Evolutionary conservation across 2,888 invertebrate species (phyloP), one percentile per base, ranked within the genome.

Genomic region (Patella caerulea): DNA sequence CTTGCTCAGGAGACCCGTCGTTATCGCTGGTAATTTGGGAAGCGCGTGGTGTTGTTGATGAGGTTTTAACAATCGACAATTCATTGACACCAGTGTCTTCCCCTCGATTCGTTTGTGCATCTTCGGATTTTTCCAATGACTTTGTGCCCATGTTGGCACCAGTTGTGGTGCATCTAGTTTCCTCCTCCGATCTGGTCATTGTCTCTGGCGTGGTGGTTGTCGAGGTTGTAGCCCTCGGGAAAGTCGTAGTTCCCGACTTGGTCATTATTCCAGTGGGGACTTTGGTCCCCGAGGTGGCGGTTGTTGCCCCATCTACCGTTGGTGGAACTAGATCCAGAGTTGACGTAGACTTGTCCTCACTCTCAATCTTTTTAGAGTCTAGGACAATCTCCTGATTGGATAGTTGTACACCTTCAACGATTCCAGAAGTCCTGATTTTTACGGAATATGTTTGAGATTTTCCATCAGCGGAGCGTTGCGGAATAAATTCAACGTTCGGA

Each of bases 391-490:
- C 74, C 56, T 82, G 82, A 34, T 78, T 78, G 1, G 79, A 79
- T 2, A 82, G 76, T 24, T 81, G 75, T 1, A 79, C 78, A 2
- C 82, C 82, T 45, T 82, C 82, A 9, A 82, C 56, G 52, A 82
- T 79, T 3, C 82, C 82, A 2, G 69, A 75, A 24, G 79, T 81
- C 34, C 73, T 73, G 71, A 82, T 72, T 14, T 76, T 72, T 19
- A 81, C 74, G 34, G 78, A 73, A 59, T 78, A 79, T 53, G 52
- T 55, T n/a, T 56, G n/a, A 7, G 59, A 59, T 59, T 72, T 76
- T 15, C 55, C 55, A 59, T 72, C 59, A 54, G 52, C 54, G 9
- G 53, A n/a, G 11, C 59, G 14, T 17, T 77, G 73, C 19, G 71
- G 55, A 3, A 53, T n/a, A 53, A 78, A 34, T n/a, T 77, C 73